Evolutionary conservation across 2,888 invertebrate genomes (phyloP).

Genomic region (Drosophila meridiana): DNA sequence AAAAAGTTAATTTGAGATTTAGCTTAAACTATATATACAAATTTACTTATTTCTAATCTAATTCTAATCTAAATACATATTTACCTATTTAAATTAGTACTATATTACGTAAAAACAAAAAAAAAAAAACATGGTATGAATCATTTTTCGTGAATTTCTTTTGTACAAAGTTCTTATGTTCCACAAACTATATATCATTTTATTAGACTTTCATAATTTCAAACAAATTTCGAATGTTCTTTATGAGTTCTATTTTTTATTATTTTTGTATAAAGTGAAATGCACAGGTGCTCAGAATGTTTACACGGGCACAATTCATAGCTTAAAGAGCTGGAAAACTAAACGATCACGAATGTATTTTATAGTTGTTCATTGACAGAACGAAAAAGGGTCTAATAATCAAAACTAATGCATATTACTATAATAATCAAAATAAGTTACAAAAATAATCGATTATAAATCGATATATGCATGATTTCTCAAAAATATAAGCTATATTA

Average conservation of each 20-base stretch:
- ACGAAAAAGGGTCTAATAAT: background rate
- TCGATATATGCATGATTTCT: conserved; percentile 9
- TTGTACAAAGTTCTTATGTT: conserved; percentile 49
- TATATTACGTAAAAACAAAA: conserved; percentile 18
- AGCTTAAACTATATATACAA: conserved; percentile 38
- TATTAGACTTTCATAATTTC: conserved; percentile 20
- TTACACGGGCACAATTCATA: conserved; percentile 50
- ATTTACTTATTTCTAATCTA: conserved; percentile 42
- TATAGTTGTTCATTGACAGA: background rate
- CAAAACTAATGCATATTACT: background rate
- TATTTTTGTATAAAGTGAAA: conserved; percentile 31
- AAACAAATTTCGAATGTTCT: conserved; percentile 31
- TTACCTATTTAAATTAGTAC: conserved; percentile 37
- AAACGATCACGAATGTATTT: background rate
- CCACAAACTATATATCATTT: conserved; percentile 17
- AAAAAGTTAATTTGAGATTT: conserved; percentile 43
- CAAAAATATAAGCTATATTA: background rate
- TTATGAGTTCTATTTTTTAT: conserved; percentile 9
- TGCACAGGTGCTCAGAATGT: conserved; percentile 67
- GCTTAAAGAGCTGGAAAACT: conserved; percentile 32
- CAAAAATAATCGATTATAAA: background rate
- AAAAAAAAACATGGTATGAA: conserved; percentile 62
- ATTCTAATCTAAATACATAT: conserved; percentile 44
- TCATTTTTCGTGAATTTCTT: conserved; percentile 82
- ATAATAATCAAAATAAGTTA: background rate